Evolutionary conservation across 2,888 invertebrate species (phyloP).

Genomic region (Neoascia interrupta): DNA sequence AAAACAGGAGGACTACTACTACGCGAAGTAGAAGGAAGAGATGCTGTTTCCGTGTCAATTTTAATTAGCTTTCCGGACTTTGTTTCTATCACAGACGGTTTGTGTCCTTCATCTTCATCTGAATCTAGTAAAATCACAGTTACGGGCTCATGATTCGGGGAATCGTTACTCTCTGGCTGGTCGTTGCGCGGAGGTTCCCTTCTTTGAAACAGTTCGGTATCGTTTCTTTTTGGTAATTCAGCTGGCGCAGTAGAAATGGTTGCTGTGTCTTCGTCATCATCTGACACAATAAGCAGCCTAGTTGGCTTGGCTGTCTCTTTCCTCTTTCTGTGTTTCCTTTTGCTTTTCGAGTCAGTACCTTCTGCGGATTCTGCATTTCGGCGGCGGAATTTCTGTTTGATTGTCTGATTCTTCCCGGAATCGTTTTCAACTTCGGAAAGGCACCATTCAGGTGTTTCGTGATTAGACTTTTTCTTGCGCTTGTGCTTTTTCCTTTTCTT

Average conservation of each 20-base stretch:
- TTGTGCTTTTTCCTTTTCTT: constrained; percentile 53
- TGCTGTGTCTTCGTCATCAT: constrained; percentile 27
- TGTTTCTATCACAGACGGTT: neutral
- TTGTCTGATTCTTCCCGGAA: neutral
- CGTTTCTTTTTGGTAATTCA: neutral
- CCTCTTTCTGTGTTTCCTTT: constrained; percentile 16
- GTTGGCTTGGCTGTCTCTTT: constrained; percentile 5
- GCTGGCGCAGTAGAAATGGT: no score
- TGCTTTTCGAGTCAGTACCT: neutral
- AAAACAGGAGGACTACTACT: no score
- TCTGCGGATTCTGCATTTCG: neutral
- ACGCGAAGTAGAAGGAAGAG: neutral
- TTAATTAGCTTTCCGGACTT: neutral
- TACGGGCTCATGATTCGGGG: neutral
- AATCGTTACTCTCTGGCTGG: neutral
- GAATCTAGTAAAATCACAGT: constrained; percentile 41
- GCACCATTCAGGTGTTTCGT: neutral
- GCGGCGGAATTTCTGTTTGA: neutral
- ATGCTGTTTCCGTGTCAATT: neutral
- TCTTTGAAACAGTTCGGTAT: constrained; percentile 21
- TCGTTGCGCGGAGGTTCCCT: neutral
- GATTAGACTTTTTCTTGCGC: constrained; percentile 22
- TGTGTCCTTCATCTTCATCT: constrained; percentile 24
- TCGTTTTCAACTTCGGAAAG: constrained; percentile 27
- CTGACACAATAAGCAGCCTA: constrained; percentile 26